Conservation (phyloP, 2,888 invertebrate genomes). For the Drosophila tripunctata region DNA sequence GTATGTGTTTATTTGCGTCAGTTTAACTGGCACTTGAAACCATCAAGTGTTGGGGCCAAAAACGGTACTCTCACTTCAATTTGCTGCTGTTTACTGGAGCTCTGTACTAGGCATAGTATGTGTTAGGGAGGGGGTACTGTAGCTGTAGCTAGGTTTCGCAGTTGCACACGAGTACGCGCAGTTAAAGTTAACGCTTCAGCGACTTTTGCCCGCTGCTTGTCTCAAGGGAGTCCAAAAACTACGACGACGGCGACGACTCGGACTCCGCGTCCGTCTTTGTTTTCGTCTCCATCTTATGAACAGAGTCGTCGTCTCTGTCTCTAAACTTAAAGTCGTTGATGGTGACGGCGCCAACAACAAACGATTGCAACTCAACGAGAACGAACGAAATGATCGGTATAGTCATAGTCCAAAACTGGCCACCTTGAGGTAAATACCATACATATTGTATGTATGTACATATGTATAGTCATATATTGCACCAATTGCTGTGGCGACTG, state of each 20-base stretch:
- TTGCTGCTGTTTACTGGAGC: constrained; percentile 20
- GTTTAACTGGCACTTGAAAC: constrained; percentile 48
- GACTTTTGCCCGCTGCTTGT: constrained; percentile 27
- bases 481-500: constrained; percentile 36
- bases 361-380: constrained; percentile 62
- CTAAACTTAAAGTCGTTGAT: constrained; percentile 15
- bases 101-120: neutral
- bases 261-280: neutral
- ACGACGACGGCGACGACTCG: neutral
- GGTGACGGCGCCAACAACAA: constrained; percentile 30
- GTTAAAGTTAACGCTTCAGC: constrained; percentile 57
- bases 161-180: constrained; percentile 58
- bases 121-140: neutral
- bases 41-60: constrained; percentile 45
- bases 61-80: constrained; percentile 54
- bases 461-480: constrained; percentile 34
- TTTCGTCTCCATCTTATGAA: neutral
- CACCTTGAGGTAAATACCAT: constrained; percentile 39
- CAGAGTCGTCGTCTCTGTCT: neutral
- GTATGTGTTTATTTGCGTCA: constrained; percentile 30
- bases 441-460: neutral
- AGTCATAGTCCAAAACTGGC: constrained; percentile 44
- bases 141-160: constrained; percentile 27
- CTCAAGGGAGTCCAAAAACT: constrained; percentile 13
- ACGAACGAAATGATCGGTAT: constrained; percentile 57